These are phyloP conservation scores for Hippopotamyrus pictus DNA, from an alignment of 2,797 vertebrate genomes.

Conservation along the genomic window DNA sequence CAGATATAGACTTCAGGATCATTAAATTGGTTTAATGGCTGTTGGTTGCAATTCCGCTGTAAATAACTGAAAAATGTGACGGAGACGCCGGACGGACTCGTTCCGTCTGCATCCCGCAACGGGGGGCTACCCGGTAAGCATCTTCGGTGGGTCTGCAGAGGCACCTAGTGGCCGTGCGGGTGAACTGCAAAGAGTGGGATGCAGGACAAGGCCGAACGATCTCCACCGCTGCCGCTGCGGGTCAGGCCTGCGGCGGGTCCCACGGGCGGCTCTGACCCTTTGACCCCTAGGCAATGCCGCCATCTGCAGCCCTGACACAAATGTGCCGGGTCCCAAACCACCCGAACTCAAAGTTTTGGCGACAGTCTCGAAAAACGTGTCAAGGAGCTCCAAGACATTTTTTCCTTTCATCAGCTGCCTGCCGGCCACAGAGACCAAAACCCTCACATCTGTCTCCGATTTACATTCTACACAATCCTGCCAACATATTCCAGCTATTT, in stretches of 20 bases:
- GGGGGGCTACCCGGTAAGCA: background rate
- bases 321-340: background rate
- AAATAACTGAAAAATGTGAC: constrained; percentile 51
- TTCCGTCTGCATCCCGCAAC: background rate
- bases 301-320: background rate
- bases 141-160: background rate
- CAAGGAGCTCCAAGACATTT: background rate
- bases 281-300: background rate
- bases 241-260: background rate
- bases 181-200: background rate
- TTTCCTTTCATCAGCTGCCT: background rate
- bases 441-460: background rate
- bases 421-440: background rate
- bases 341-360: background rate
- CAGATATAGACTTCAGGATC: constrained; percentile 41
- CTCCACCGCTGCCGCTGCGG: background rate
- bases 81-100: background rate
- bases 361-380: background rate
- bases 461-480: background rate
- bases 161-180: constrained; percentile 1
- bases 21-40: constrained; percentile 44
- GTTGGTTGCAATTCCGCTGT: constrained; percentile 48
- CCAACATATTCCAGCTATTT: background rate
- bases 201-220: background rate
- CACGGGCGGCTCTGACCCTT: background rate